phyloP scores from a whole-genome alignment of 2,113 vertebrate species.

The Gymnocephalus cernua region DNA sequence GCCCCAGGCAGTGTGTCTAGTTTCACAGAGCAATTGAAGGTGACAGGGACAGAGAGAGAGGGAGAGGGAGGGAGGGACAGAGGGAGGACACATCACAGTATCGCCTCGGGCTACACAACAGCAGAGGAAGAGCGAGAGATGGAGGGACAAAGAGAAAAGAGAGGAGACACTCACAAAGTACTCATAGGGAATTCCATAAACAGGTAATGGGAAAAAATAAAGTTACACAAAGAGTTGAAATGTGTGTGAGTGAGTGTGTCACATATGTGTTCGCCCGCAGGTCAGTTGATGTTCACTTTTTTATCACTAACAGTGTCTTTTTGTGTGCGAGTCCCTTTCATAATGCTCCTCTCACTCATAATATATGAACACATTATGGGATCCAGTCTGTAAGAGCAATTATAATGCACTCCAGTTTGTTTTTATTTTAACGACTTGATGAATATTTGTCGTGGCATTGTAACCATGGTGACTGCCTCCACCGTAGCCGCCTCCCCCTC shows the following conservation, averaged over 20 bases:
- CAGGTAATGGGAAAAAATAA: constrained; percentile 59
- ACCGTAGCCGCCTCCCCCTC: constrained; percentile 50
- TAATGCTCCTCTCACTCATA: constrained; percentile 65
- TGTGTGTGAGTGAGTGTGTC: constrained; percentile 14
- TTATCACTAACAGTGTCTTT: constrained; percentile 23
- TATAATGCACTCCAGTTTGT: constrained; percentile 79
- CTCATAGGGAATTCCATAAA: constrained; percentile 64
- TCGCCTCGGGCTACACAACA: constrained; percentile 83
- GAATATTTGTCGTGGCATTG: constrained; percentile 85
- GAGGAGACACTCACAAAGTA: constrained; percentile 66
- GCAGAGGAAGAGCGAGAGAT: constrained; percentile 76
- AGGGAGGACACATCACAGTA: constrained; percentile 84
- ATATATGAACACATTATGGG: constrained; percentile 72
- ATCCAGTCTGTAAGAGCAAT: constrained; percentile 77
- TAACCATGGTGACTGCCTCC: constrained; percentile 85
- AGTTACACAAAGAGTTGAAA: constrained; percentile 44
- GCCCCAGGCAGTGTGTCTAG: constrained; percentile 83
- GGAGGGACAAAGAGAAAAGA: constrained; percentile 78
- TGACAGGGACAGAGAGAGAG: constrained; percentile 86
- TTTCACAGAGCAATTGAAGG: constrained; percentile 87
- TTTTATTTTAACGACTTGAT: constrained; percentile 85
- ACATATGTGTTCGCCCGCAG: constrained; percentile 26
- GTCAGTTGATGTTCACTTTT: constrained; percentile 41
- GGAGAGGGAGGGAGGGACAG: constrained; percentile 79
- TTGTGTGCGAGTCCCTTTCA: constrained; percentile 22